phyloP scores from a whole-genome alignment of 2,113 vertebrate genomes.

The Vanacampus margaritifer region DNA sequence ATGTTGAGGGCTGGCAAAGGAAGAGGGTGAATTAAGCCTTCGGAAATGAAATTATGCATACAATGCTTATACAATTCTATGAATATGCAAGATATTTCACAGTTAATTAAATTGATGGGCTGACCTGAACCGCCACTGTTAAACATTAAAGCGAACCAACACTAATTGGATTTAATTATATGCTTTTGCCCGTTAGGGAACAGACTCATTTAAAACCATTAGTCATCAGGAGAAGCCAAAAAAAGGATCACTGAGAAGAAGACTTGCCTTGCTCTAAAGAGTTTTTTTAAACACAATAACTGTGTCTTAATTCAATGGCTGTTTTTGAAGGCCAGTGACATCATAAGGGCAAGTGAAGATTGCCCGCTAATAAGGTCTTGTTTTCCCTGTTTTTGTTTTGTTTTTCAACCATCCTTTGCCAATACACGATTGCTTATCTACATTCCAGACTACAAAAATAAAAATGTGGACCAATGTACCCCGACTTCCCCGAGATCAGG shows the following conservation, averaged over 20 bases:
- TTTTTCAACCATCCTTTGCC: too few relatives aligned
- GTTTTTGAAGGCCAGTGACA: not conserved
- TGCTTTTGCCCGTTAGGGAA: slow-evolving; percentile 15
- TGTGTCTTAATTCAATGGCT: not conserved
- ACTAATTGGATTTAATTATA: slow-evolving; percentile 8
- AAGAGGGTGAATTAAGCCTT: not conserved
- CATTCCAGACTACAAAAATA: not conserved
- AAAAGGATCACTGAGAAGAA: slow-evolving; percentile 14
- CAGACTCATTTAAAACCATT: slow-evolving; percentile 14
- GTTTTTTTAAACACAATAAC: not conserved
- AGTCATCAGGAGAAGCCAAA: slow-evolving; percentile 1
- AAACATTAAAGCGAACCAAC: slow-evolving; percentile 9
- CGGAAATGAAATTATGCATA: not conserved
- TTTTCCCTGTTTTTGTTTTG: not conserved
- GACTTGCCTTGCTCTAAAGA: not conserved
- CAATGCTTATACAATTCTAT: not conserved
- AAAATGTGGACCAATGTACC: not conserved
- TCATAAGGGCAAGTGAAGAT: not conserved
- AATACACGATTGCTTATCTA: not conserved
- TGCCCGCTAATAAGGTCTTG: not conserved
- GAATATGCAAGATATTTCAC: slow-evolving; percentile 1
- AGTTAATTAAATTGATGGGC: slow-evolving; percentile 16
- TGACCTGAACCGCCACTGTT: slow-evolving; percentile 7
- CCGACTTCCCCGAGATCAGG: too few relatives aligned
- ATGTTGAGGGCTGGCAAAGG: slow-evolving; percentile 81